Evolutionary conservation across 2,797 vertebrate genomes (phyloP).

Genomic region (Hyperoplus lanceolatus): DNA sequence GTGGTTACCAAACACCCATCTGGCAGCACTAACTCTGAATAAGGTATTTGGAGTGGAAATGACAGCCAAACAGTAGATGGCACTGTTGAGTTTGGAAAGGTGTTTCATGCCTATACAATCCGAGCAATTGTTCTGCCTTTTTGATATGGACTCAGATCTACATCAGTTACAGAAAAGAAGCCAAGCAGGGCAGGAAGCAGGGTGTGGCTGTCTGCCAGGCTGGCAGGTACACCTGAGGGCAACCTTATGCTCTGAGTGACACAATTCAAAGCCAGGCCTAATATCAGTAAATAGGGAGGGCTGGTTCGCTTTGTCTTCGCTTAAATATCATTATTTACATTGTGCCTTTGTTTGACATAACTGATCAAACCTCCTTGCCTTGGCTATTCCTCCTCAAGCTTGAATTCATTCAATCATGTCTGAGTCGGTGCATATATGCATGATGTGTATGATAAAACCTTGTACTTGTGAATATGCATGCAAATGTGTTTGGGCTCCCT

Average conservation of each 20-base stretch:
- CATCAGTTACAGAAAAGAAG: conserved; percentile 35
- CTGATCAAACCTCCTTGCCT: conserved; percentile 36
- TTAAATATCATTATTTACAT: conserved; percentile 35
- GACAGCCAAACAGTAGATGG: conserved; percentile 64
- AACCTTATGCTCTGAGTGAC: conserved; percentile 57
- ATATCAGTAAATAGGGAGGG: conserved; percentile 2
- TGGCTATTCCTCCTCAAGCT: conserved; percentile 15
- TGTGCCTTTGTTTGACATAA: conserved; percentile 20
- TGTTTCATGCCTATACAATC: conserved; percentile 9
- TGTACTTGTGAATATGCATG: conserved; percentile 8
- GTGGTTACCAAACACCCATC: conserved; percentile 68
- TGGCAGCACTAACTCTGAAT: conserved; percentile 41
- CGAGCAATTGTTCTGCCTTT: conserved; percentile 23
- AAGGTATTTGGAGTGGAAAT: background rate
- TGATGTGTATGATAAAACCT: background rate
- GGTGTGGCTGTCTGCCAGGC: conserved; percentile 50
- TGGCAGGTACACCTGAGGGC: conserved; percentile 59
- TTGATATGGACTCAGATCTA: conserved; percentile 9
- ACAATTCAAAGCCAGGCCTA: conserved; percentile 40
- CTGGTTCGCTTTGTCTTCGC: conserved; percentile 39
- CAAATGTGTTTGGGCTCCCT: conserved; percentile 7
- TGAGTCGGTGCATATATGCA: background rate
- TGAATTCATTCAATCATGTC: conserved; percentile 30
- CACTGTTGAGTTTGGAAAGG: conserved; percentile 50
- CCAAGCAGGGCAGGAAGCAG: conserved; percentile 38